Conservation (phyloP, 1,140 invertebrate species). For the Neotoxoptera formosana region DNA sequence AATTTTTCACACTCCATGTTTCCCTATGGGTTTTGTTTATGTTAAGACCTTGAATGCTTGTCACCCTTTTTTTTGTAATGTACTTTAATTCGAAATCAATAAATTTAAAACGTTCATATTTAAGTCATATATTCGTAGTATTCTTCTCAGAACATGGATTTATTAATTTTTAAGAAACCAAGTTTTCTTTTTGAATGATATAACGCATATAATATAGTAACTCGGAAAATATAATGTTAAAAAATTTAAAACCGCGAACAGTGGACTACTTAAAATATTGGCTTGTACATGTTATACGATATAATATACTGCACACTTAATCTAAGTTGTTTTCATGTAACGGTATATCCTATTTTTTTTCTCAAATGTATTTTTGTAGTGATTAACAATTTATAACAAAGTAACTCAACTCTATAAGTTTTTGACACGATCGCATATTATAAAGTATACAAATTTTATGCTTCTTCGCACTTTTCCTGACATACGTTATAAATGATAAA, state of each 20-base stretch:
- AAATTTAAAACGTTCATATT: background rate
- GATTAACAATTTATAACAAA: constrained; percentile 34
- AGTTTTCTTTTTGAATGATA: background rate
- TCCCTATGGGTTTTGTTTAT: background rate
- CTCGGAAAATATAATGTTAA: background rate
- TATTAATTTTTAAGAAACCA: background rate
- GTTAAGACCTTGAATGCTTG: background rate
- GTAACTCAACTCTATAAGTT: background rate
- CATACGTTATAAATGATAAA: constrained; percentile 48
- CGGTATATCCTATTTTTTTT: background rate
- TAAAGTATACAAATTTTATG: constrained; percentile 32
- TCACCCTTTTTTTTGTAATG: background rate
- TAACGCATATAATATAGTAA: background rate
- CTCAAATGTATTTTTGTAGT: background rate
- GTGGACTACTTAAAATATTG: background rate
- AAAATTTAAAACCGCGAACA: background rate
- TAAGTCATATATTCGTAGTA: background rate
- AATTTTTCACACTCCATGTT: background rate
- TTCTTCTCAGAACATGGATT: background rate
- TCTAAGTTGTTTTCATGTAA: background rate
- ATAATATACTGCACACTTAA: background rate
- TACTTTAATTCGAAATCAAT: background rate
- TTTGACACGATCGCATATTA: constrained; percentile 9
- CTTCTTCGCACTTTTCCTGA: constrained; percentile 3
- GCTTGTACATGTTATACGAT: background rate